Percentiles rank a stretch among this genome's conserved stretches.
These are phyloP conservation scores for Drosophila pandora DNA, from an alignment of 1,140 invertebrate genomes.

Conservation along the genomic window DNA sequence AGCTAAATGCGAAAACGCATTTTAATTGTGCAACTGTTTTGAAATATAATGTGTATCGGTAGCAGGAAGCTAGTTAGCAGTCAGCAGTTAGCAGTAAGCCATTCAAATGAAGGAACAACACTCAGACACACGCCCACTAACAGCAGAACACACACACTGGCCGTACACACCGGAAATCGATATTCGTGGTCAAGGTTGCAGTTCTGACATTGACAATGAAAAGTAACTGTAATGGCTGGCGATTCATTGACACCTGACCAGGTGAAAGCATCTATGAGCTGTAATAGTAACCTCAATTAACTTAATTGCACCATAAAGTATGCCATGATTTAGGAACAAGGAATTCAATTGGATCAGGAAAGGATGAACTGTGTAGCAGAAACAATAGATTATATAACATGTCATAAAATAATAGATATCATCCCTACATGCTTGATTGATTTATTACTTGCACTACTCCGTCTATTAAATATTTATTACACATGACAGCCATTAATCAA, in stretches of 20 bases:
- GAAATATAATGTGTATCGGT: conserved; percentile 38
- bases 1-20: conserved; percentile 47
- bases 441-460: not conserved
- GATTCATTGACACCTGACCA: conserved; percentile 76
- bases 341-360: conserved; percentile 8
- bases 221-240: conserved; percentile 50
- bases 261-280: conserved; percentile 49
- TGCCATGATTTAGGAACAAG: conserved; percentile 58
- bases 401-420: no score
- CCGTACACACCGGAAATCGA: conserved; percentile 73
- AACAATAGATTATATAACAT: no score
- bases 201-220: conserved; percentile 65
- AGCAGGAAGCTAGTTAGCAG: conserved; percentile 59
- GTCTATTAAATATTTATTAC: conserved; percentile 30
- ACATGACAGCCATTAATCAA: conserved; percentile 18
- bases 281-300: conserved; percentile 42
- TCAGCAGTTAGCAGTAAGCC: conserved; percentile 46
- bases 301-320: conserved; percentile 66
- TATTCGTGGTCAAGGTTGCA: conserved; percentile 81
- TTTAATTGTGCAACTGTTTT: conserved; percentile 36
- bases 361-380: not conserved
- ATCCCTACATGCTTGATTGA: not conserved
- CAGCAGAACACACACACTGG: conserved; percentile 3
- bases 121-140: not conserved
- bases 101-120: conserved; percentile 48